These are phyloP conservation scores for Beris chalybata DNA, from an alignment of 2,888 invertebrate genomes.

Conservation along the genomic window DNA sequence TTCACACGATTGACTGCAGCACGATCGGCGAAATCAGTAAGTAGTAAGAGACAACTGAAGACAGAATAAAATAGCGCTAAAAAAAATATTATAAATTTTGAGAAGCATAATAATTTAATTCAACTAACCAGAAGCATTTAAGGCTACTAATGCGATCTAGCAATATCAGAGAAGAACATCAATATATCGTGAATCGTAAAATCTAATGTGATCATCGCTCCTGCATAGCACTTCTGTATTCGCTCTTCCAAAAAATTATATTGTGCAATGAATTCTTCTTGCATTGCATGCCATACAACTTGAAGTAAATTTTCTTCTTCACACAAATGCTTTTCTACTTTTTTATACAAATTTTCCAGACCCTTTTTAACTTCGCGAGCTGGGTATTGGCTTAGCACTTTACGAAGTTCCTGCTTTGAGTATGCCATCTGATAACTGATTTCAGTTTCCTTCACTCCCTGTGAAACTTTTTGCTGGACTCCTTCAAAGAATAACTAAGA, in stretches of 20 bases:
- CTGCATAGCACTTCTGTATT: conserved; percentile 94
- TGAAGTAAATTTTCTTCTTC: conserved; percentile 89
- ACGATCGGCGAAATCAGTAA: too few relatives aligned
- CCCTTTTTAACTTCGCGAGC: conserved; percentile 90
- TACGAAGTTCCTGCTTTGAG: conserved; percentile 93
- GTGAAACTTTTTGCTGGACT: conserved; percentile 88
- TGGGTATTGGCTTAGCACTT: conserved; percentile 93
- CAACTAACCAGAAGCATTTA: too few relatives aligned
- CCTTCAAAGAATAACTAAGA: conserved; percentile 93
- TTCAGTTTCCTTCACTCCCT: conserved; percentile 95
- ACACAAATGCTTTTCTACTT: conserved; percentile 96
- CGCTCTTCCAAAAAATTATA: conserved; percentile 91
- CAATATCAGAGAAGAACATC: conserved; percentile 97
- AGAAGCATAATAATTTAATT: background rate
- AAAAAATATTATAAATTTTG: too few relatives aligned
- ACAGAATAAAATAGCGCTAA: too few relatives aligned
- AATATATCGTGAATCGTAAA: conserved; percentile 95
- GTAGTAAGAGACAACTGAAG: too few relatives aligned
- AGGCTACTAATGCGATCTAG: conserved; percentile 77
- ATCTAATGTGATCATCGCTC: conserved; percentile 89
- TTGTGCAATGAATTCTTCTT: conserved; percentile 97
- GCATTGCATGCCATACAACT: conserved; percentile 99
- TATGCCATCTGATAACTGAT: conserved; percentile 97
- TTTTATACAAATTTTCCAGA: conserved; percentile 88
- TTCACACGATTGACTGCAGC: too few relatives aligned